Evolutionary conservation across 1,140 invertebrate species (phyloP), one percentile per base, ranked within the genome.

Genomic region (Platyura marginata): DNA sequence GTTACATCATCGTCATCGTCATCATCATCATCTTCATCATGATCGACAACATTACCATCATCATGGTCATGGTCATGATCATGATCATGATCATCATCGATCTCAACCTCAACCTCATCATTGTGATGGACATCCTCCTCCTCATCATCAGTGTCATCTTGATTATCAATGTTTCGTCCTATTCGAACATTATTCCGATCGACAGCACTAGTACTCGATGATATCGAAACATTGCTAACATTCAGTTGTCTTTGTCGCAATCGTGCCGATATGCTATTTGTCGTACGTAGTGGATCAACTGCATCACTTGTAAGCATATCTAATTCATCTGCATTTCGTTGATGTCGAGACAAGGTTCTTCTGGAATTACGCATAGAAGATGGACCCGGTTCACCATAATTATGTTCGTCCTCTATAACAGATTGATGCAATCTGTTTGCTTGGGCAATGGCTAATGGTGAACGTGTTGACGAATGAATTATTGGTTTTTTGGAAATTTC

Each of bases 321-420:
- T 32, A 55, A 40, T 45, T 59, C 57, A 41, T 61, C 55, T 3
- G 57, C 54, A 43, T 59, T 62, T 3, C 57, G 53, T 41, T 59
- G 57, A 48, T 59, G 55, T 2, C 60, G 51, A 1, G 59, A 62
- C n/a, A 61, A 39, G 3, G 54, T 48, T 46, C 46, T 13, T 48
- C 48, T 10, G 44, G 35, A 15, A 46, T 48, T 19, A 44, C 39
- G 22, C 38, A 45, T 4, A 15, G 47, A 44, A 13, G 51, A 46
- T 9, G 53, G 50, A 11, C 47, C 50, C 36, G 44, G 52, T 21
- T 51, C 54, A 35, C 59, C 42, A 49, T 61, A 61, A 23, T 61
- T 61, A 42, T 61, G 59, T 49, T 61, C 59, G 13, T 53, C 51
- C 49, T 21, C 54, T 42, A 42, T 47, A 38, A 21, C 25, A 19